Conservation (phyloP, 2,888 invertebrate species). For the Horisme vitalbata region DNA sequence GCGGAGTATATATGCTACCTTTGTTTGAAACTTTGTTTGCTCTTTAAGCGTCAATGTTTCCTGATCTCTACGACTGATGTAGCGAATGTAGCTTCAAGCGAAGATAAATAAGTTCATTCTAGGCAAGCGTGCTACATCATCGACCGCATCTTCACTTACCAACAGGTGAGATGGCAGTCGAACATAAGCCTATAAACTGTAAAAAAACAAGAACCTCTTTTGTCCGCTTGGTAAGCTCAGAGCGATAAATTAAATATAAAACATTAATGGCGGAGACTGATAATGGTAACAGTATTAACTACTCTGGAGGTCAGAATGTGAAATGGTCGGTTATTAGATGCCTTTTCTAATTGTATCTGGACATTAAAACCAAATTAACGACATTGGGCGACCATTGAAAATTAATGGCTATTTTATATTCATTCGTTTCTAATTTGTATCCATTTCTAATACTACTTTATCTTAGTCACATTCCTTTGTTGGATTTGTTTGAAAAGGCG, state of each 20-base stretch:
- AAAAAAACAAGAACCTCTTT: not conserved
- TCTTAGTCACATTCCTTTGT: slow-evolving; percentile 29
- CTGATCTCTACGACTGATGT: too few relatives aligned
- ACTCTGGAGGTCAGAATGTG: slow-evolving; percentile 45
- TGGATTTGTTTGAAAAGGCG: slow-evolving; percentile 17
- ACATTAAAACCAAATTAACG: slow-evolving; percentile 35
- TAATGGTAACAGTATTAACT: slow-evolving; percentile 70
- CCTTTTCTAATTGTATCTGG: slow-evolving; percentile 29
- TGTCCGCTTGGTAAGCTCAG: slow-evolving; percentile 17
- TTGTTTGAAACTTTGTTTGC: too few relatives aligned
- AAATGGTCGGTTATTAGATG: slow-evolving; percentile 35
- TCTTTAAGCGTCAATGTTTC: too few relatives aligned
- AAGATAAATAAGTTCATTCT: too few relatives aligned
- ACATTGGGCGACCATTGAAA: slow-evolving; percentile 24
- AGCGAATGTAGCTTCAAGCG: too few relatives aligned
- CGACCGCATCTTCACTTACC: too few relatives aligned
- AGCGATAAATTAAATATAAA: slow-evolving; percentile 30
- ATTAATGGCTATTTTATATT: slow-evolving; percentile 33
- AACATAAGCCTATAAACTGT: too few relatives aligned
- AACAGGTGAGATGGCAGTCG: too few relatives aligned
- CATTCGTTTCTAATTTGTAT: slow-evolving; percentile 36
- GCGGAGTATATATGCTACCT: too few relatives aligned
- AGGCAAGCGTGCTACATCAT: too few relatives aligned
- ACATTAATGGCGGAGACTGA: slow-evolving; percentile 63
- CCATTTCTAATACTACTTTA: slow-evolving; percentile 24